A percentile compares a stretch with the other conserved stretches of the same genome.
These are phyloP conservation scores for Sinodicranocentrus sp. DNA, from an alignment of 2,888 invertebrate species.

Conservation along the genomic window DNA sequence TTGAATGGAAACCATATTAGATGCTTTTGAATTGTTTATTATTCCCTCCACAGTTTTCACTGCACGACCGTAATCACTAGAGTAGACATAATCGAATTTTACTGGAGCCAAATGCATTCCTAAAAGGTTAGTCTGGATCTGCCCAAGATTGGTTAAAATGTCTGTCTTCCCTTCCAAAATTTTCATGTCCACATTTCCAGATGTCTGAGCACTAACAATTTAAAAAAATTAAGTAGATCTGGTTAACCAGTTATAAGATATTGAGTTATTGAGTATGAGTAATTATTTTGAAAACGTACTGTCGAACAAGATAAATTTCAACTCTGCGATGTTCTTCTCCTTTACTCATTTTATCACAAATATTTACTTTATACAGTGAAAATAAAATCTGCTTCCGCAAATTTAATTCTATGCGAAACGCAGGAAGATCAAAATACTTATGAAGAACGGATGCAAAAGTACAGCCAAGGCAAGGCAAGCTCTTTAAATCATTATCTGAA, in stretches of 20 bases:
- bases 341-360: background rate
- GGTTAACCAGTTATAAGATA: too few relatives aligned
- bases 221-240: background rate
- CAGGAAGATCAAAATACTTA: too few relatives aligned
- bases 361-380: too few relatives aligned
- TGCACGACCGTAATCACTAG: slow-evolving; percentile 45
- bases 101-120: slow-evolving; percentile 40
- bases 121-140: slow-evolving; percentile 34
- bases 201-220: slow-evolving; percentile 34
- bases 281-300: slow-evolving; percentile 22
- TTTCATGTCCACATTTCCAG: slow-evolving; percentile 30
- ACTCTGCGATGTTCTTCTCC: background rate
- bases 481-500: too few relatives aligned
- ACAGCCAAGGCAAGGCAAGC: too few relatives aligned
- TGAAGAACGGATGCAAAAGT: too few relatives aligned
- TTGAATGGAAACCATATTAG: background rate
- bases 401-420: too few relatives aligned
- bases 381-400: too few relatives aligned
- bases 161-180: background rate
- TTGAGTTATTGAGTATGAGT: too few relatives aligned
- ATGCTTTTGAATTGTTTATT: slow-evolving; percentile 4
- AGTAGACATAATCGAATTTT: slow-evolving; percentile 28
- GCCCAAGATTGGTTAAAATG: slow-evolving; percentile 39
- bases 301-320: slow-evolving; percentile 25
- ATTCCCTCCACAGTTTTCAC: slow-evolving; percentile 32